Evolutionary conservation across 2,113 vertebrate genomes (phyloP).

Genomic region (Conger conger): DNA sequence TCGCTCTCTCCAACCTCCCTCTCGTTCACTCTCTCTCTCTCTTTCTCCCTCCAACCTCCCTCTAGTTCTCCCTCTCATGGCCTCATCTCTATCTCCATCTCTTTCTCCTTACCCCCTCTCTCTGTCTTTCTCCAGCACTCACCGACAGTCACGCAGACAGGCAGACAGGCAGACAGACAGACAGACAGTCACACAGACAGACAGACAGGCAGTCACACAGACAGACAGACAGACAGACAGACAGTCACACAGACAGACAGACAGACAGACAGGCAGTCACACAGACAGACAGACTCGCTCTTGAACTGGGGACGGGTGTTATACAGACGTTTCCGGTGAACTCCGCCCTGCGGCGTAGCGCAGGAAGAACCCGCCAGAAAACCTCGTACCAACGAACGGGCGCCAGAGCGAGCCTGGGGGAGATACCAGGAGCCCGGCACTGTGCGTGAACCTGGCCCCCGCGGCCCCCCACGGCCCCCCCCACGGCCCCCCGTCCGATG

Average conservation of each 20-base stretch:
- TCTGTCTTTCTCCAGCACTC: conserved; percentile 46
- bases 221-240: too few relatives aligned
- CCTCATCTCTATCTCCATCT: not conserved
- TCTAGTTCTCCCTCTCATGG: not conserved
- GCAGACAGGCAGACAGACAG: too few relatives aligned
- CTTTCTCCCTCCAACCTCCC: not conserved
- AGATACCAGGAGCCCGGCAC: conserved; percentile 59
- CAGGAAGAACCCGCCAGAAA: not conserved
- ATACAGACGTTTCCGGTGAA: not conserved
- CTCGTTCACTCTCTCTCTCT: not conserved
- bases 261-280: too few relatives aligned
- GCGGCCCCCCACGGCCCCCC: conserved; percentile 52
- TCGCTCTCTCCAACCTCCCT: not conserved
- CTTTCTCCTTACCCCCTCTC: not conserved
- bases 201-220: too few relatives aligned
- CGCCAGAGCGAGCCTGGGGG: conserved; percentile 18
- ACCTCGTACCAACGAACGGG: not conserved
- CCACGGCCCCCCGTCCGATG: conserved; percentile 59
- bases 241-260: too few relatives aligned
- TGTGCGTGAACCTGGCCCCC: conserved; percentile 56
- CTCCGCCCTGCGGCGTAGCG: not conserved
- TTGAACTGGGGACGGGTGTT: not conserved
- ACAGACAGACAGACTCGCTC: too few relatives aligned
- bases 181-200: too few relatives aligned
- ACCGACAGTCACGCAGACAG: too few relatives aligned